A percentile compares a stretch with the other conserved stretches of the same genome.
These are phyloP conservation scores for Tupaia chinensis DNA, from an alignment of 2,113 vertebrate genomes.

Conservation along the genomic window DNA sequence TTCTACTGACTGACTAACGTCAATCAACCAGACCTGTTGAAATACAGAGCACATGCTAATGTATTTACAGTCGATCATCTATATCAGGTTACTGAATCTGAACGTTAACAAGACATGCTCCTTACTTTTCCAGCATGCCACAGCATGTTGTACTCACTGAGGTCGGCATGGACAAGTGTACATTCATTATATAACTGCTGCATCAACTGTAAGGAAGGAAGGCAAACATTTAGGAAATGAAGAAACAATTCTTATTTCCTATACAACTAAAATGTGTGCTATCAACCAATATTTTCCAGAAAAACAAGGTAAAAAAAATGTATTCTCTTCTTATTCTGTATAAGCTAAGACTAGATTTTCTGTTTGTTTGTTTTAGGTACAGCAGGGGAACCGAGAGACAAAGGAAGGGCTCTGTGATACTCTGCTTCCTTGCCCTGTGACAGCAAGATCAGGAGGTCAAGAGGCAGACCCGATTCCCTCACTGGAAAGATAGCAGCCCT, in stretches of 20 bases:
- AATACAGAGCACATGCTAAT: not conserved
- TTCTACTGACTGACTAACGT: conserved; percentile 98
- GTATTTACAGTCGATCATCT: not conserved
- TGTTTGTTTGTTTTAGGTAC: not conserved
- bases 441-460: not conserved
- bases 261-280: not conserved
- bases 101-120: not conserved
- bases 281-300: not conserved
- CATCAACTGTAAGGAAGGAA: conserved; percentile 92
- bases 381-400: not conserved
- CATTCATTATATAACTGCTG: conserved; percentile 94
- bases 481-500: not conserved
- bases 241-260: not conserved
- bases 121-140: conserved; percentile 94
- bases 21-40: conserved; percentile 96
- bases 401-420: not conserved
- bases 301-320: not conserved
- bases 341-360: not conserved
- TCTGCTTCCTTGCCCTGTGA: not conserved
- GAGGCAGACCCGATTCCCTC: not conserved
- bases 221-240: not conserved
- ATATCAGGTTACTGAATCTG: not conserved
- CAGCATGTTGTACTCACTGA: conserved; percentile 99
- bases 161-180: conserved; percentile 96
- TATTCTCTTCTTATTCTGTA: not conserved